Percentiles rank a stretch among this genome's conserved stretches.
These are phyloP conservation scores for Globodera rostochiensis DNA, from an alignment of 1,140 invertebrate species.

Conservation along the genomic window DNA sequence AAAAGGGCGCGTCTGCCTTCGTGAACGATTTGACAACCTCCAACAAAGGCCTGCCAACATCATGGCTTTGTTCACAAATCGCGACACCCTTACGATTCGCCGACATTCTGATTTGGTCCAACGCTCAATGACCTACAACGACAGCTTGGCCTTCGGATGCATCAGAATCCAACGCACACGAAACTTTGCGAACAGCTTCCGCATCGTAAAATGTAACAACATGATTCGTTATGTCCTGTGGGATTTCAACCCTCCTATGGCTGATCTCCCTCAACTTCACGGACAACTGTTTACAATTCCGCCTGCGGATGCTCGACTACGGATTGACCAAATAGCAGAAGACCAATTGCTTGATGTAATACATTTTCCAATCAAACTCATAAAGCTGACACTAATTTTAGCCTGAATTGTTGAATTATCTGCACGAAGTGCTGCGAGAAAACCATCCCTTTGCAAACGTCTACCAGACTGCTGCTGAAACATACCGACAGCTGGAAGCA, in stretches of 20 bases:
- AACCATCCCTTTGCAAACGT: not conserved
- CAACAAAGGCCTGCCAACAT: not conserved
- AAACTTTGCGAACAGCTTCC: not conserved
- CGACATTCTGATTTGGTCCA: not conserved
- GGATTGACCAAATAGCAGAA: not conserved
- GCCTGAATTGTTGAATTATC: not conserved
- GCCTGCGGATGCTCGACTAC: not conserved
- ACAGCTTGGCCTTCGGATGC: not conserved
- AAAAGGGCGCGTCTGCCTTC: not conserved
- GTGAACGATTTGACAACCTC: not conserved
- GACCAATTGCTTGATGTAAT: not conserved
- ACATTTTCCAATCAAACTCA: not conserved
- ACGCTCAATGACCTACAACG: not conserved
- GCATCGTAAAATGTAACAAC: conserved; percentile 9
- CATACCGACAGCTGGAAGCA: not conserved
- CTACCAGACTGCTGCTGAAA: not conserved
- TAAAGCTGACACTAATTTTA: not conserved
- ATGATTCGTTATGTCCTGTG: not conserved
- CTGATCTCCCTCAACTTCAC: not conserved
- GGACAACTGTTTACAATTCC: conserved; percentile 6
- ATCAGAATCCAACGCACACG: not conserved
- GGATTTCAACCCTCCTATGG: not conserved
- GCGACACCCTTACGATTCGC: not conserved
- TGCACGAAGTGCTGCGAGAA: not conserved
- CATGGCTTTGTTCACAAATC: not conserved